phyloP scores from a whole-genome alignment of 2,113 vertebrate genomes.

The Agapornis roseicollis region DNA sequence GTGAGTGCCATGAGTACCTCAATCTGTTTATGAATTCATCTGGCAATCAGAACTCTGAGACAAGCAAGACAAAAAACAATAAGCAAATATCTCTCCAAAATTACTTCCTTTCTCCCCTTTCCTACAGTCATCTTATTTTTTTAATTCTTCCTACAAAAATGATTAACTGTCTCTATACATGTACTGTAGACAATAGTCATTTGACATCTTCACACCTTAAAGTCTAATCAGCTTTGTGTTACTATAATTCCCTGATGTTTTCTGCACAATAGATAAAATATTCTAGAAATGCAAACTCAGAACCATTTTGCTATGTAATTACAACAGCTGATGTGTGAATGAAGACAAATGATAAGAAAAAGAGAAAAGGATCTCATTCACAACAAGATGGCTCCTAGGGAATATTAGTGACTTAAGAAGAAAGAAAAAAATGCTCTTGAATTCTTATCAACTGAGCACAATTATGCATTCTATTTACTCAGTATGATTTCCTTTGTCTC shows the following conservation, averaged over 20 bases:
- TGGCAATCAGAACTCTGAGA: neutral
- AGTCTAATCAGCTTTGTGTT: neutral
- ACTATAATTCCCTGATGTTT: neutral
- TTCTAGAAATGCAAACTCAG: neutral
- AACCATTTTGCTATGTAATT: conserved; percentile 7
- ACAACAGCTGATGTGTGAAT: conserved; percentile 18
- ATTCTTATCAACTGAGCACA: neutral
- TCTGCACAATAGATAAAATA: conserved; percentile 12
- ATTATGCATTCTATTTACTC: conserved; percentile 20
- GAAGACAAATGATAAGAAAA: conserved; percentile 29
- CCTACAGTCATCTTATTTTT: neutral
- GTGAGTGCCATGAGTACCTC: neutral
- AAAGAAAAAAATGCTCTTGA: neutral
- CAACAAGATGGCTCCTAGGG: neutral
- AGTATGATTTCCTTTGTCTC: neutral
- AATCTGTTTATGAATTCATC: conserved; percentile 20
- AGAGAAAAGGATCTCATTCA: conserved; percentile 6
- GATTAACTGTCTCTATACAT: neutral
- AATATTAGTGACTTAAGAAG: conserved; percentile 11
- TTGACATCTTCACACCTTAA: conserved; percentile 13
- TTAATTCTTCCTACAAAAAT: neutral
- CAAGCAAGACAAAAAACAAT: conserved; percentile 18
- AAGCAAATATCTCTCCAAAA: neutral
- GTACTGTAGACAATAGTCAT: neutral
- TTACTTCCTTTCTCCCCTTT: neutral